Evolutionary conservation across 2,113 vertebrate genomes (phyloP), one percentile per base, ranked within the genome.

Genomic region (Promerops cafer): DNA sequence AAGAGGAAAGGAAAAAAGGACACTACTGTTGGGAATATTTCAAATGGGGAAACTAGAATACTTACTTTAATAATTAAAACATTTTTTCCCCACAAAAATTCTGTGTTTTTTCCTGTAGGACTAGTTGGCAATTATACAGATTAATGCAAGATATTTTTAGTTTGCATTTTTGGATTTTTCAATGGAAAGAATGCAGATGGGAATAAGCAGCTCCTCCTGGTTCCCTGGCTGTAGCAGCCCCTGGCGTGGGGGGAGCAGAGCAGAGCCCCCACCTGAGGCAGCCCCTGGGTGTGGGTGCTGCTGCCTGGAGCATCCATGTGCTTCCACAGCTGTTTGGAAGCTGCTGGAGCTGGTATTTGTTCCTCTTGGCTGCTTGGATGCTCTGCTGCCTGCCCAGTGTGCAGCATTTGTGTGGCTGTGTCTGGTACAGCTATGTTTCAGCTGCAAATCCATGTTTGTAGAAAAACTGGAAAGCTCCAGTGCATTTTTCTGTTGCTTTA

Each of bases 21-120:
- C 13, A 23, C 24, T 60, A 33, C 47, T 60, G 18, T 20, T 89
- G 56, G 60, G 64, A 91, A 9, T 68, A 37, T 65, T 77, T 74
- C 8, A 47, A 14, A 53, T 61, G 37, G 31, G 42, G 87, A 78
- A 61, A 69, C 3, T 16, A 63, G 60, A 66, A 82, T 50, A 31
- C 33, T 85, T 90, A 7, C 40, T 59, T 87, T 37, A 91, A 91
- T 87, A 86, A 94, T 87, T 77, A 47, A 96, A 77, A 54, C 39
- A 14, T n/a, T 10, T 60, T 66, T 81, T 15, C 2, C 14, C 14
- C 27, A 7, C 7, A 44, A 4, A 78, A 83, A 39, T 72, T 56
- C 47, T 12, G 19, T 44, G 37, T 45, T 78, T 87, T 82, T 52
- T 75, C 61, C 85, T 71, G 27, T 31, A 59, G 82, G 80, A 92